Evolutionary conservation across 2,797 vertebrate species (phyloP), one percentile per base, ranked within the genome.

Genomic region (Acanthurus leucopareius): DNA sequence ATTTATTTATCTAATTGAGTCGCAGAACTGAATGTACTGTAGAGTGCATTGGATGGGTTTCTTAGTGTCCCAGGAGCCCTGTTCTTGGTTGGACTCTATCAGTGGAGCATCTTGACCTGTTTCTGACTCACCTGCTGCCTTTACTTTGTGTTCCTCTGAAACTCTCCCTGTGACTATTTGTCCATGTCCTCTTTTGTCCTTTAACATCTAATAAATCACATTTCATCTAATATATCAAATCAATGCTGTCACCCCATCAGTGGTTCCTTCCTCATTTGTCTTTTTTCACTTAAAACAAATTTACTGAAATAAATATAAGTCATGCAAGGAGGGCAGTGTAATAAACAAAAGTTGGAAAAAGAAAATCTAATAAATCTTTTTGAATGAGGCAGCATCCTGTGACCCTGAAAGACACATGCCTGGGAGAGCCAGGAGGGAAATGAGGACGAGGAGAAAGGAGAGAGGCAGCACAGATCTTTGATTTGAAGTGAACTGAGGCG

Each of bases 401-500:
- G 65, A 88, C 79, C 80, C 75, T 58, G 45, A 81, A 73, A 80
- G 25, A 69, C 64, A 61, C 69, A 74, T 45, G 69, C n/a, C 48
- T 35, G 58, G 59, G 73, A 78, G 73, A 79, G 73, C 60, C 47
- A 62, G 57, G 45, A 79, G 64, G 76, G 59, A 81, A 90, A 81
- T 32, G 61, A 82, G 64, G 79, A 66, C 52, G n/a, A 48, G 54
- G 66, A 62, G 71, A 64, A 65, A 66, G 74, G 69, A 84, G 77
- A 64, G 28, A 75, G 69, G 71, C 67, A 48, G 53, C 56, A 9
- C 20, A 20, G 77, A 64, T 67, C 87, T 93, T 86, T 86, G 85
- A 90, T 87, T 86, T 80, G 75, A 86, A 83, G 84, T 84, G 88
- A 92, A 90, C 67, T 75, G 89, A 81, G 79, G 90, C 83, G 62